Evolutionary conservation across 2,797 vertebrate genomes (phyloP), one percentile per base, ranked within the genome.

Genomic region (Leptatherina wallacei): DNA sequence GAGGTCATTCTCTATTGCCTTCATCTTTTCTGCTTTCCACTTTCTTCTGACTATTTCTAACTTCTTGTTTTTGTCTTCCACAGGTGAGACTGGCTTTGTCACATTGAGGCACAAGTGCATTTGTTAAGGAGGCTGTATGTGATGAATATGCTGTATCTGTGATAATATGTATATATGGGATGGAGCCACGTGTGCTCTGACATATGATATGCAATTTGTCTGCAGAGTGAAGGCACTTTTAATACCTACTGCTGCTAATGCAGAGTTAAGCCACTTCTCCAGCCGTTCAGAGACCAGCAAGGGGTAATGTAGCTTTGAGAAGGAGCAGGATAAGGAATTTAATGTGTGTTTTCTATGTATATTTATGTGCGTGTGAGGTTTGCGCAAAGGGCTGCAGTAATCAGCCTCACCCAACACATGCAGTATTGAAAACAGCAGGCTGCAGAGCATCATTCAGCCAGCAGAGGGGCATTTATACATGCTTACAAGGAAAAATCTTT

Each of bases 1-100:
- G 73, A 78, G 79, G 82, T 83, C 83, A 69, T 78, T 88, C 76
- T 85, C 78, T 77, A 77, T 77, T 83, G 75, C 77, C 62, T 81
- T 85, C 74, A 78, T 88, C 70, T 81, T 80, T 80, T 75, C 74
- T 70, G 63, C 71, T 75, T 71, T 78, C 16, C 36, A 65, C 30
- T 38, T 38, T 84, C 35, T 11, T 68, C 61, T 20, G 13, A 67
- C 70, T 49, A 30, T 82, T 78, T 90, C 78, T 86, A 80, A 89
- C 73, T 63, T 56, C 69, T 69, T 77, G 52, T 82, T 83, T 84
- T 88, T 87, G 71, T 88, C 81, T 86, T 68, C 82, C 71, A 82
- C 88, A 90, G 87, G 80, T 88, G 72, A 71, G 65, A 49, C 72
- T 80, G 72, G 62, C 58, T 80, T 77, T 85, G 68, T 81, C 75